Percentiles rank a stretch among this genome's conserved stretches.
Conservation (phyloP, 2,888 invertebrate species). For the Campaea margaritaria region DNA sequence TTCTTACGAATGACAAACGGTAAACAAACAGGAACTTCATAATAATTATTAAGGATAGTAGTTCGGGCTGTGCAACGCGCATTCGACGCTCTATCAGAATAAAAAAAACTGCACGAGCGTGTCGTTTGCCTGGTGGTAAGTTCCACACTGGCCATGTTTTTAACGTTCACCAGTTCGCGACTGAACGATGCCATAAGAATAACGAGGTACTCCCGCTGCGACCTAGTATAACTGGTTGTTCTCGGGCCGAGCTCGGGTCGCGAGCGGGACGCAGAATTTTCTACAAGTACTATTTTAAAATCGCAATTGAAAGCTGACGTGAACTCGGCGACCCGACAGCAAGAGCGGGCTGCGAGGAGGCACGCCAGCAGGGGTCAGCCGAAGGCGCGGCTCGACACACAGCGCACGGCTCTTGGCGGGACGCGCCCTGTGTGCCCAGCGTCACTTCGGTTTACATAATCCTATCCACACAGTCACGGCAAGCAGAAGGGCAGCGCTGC, state of each 20-base stretch:
- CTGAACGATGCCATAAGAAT: too few species aligned
- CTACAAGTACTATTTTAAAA: neutral
- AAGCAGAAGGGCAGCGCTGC: slow-evolving; percentile 9
- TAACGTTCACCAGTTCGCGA: too few species aligned
- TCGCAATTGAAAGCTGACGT: neutral
- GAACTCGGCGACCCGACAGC: neutral
- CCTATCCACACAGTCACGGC: slow-evolving; percentile 9
- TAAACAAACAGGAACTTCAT: neutral
- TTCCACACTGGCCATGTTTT: too few species aligned
- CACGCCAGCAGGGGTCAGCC: slow-evolving; percentile 2
- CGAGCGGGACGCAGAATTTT: neutral
- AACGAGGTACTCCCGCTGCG: neutral
- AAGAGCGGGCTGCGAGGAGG: neutral
- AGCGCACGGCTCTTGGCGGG: neutral
- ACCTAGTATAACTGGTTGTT: neutral
- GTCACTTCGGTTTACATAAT: slow-evolving; percentile 6
- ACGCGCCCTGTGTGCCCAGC: slow-evolving; percentile 5
- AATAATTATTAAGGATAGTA: neutral
- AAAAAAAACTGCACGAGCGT: too few species aligned
- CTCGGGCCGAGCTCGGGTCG: neutral
- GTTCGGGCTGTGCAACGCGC: too few species aligned
- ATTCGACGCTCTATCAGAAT: too few species aligned
- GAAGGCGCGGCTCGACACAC: slow-evolving; percentile 8
- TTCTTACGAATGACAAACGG: neutral
- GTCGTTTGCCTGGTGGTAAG: too few species aligned